Evolutionary conservation across 2,797 vertebrate genomes (phyloP).

Genomic region (Epinephelus coioides): DNA sequence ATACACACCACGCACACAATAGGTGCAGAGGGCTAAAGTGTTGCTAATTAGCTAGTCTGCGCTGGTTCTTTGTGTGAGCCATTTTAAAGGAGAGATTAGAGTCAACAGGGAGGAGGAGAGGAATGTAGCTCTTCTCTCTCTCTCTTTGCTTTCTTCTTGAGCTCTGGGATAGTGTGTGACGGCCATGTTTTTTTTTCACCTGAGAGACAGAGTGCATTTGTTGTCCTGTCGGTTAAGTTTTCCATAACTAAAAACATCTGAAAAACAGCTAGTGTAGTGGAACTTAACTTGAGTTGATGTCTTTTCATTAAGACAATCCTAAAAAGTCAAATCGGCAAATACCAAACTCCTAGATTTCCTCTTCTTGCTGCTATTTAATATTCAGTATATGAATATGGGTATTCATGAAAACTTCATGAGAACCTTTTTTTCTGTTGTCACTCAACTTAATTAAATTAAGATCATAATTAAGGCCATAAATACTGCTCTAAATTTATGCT

Average conservation of each 20-base stretch:
- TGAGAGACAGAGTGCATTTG: slow-evolving; percentile 54
- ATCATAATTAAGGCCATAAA: neutral
- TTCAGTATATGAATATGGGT: neutral
- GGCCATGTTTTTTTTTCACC: slow-evolving; percentile 35
- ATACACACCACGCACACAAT: slow-evolving; percentile 77
- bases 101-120: slow-evolving; percentile 86
- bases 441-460: neutral
- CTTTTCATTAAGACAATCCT: neutral
- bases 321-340: slow-evolving; percentile 13
- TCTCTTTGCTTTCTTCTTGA: slow-evolving; percentile 63
- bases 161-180: slow-evolving; percentile 46
- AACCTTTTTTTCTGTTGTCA: neutral
- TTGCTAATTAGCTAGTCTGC: slow-evolving; percentile 89
- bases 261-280: neutral
- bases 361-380: neutral
- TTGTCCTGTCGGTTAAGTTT: slow-evolving; percentile 52
- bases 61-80: slow-evolving; percentile 84
- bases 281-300: slow-evolving; percentile 1
- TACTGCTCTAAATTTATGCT: neutral
- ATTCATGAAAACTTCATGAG: neutral
- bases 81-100: slow-evolving; percentile 89
- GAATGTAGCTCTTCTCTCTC: slow-evolving; percentile 79
- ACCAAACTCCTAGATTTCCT: neutral
- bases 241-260: slow-evolving; percentile 21
- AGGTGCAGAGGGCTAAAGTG: slow-evolving; percentile 86